Conservation (phyloP, 2,888 invertebrate genomes). For the Himalopsyche japonica region DNA sequence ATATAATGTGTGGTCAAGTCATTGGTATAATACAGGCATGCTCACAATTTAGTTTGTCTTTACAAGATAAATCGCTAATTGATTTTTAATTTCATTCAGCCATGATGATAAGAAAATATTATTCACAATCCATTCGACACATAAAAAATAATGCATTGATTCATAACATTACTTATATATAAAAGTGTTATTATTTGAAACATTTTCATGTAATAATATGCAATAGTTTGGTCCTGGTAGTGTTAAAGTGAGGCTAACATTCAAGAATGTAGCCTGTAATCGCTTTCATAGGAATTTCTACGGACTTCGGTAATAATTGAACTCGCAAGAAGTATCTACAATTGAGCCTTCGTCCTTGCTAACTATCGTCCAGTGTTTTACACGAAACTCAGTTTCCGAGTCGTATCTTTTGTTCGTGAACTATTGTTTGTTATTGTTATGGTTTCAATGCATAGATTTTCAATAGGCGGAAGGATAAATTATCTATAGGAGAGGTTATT, state of each 20-base stretch:
- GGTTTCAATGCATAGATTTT: conserved; percentile 16
- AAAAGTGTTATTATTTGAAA: no score
- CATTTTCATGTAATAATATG: no score
- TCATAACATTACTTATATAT: no score
- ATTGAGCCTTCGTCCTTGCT: background rate
- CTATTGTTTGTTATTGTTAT: conserved; percentile 40
- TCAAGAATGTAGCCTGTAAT: background rate
- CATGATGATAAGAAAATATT: no score
- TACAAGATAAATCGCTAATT: no score
- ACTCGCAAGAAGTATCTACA: background rate
- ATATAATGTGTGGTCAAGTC: no score
- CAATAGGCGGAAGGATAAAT: background rate
- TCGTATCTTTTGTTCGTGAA: conserved; percentile 31
- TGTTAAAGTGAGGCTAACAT: background rate
- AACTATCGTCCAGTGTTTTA: conserved; percentile 31
- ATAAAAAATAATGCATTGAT: no score
- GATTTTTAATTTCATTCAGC: no score
- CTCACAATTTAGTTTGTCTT: no score
- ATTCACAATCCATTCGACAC: no score
- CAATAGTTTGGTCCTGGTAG: background rate
- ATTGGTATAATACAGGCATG: no score
- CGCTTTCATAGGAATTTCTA: background rate
- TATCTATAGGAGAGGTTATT: background rate
- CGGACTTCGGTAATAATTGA: background rate
- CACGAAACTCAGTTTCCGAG: conserved; percentile 29